Conservation (phyloP, 2,888 invertebrate genomes). For the Macaria liturata region DNA sequence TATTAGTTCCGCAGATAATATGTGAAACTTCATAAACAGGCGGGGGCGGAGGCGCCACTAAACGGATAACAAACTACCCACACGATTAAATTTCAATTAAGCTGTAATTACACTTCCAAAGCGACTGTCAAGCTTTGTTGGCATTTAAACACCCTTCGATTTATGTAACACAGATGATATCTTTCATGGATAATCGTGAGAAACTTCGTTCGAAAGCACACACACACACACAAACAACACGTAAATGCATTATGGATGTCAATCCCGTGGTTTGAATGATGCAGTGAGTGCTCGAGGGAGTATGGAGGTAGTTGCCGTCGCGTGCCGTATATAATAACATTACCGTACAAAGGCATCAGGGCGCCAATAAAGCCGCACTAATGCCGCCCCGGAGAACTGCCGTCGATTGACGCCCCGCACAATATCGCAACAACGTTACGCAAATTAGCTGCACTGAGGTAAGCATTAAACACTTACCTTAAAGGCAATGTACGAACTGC, state of each 20-base stretch:
- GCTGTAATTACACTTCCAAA: constrained; percentile 7
- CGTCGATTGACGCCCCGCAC: not conserved
- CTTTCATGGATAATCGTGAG: too few relatives aligned
- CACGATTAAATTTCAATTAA: constrained; percentile 10
- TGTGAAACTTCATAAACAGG: constrained; percentile 9
- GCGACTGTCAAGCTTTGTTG: not conserved
- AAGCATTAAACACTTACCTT: not conserved
- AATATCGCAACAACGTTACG: not conserved
- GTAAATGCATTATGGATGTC: too few relatives aligned
- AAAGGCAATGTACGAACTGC: not conserved
- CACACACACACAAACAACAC: too few relatives aligned
- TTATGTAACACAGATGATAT: too few relatives aligned
- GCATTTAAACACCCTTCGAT: not conserved
- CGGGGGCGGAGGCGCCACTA: not conserved
- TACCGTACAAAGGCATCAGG: not conserved
- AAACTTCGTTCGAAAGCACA: too few relatives aligned
- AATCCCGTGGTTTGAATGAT: too few relatives aligned
- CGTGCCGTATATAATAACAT: not conserved
- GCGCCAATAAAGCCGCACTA: not conserved
- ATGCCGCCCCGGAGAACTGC: not conserved
- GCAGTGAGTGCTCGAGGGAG: too few relatives aligned
- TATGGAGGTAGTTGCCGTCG: not conserved
- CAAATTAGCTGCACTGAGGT: not conserved
- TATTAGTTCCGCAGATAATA: constrained; percentile 10
- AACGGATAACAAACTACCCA: not conserved